These are phyloP conservation scores for Temnothorax unifasciatus DNA, from an alignment of 2,888 invertebrate genomes.

Conservation along the genomic window DNA sequence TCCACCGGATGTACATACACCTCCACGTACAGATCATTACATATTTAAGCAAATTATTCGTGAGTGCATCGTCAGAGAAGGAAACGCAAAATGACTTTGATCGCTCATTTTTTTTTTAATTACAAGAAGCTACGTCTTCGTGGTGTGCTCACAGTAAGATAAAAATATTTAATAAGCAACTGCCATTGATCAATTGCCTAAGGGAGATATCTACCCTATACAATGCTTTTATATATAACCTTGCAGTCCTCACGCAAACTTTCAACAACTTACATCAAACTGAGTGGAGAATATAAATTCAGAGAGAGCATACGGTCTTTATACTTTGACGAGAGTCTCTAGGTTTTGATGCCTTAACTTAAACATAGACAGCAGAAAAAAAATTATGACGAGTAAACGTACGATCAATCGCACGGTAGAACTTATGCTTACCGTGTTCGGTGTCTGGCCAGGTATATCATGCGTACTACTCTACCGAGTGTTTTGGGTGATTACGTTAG, in stretches of 20 bases:
- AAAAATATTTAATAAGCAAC: slow-evolving; percentile 41
- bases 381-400: slow-evolving; percentile 27
- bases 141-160: background rate
- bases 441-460: slow-evolving; percentile 60
- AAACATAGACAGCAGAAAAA: background rate
- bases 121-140: background rate
- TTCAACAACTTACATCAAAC: background rate
- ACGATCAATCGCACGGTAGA: slow-evolving; percentile 58
- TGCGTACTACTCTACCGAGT: slow-evolving; percentile 27
- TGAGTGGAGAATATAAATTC: background rate
- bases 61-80: background rate
- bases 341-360: background rate
- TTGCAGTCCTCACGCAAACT: background rate
- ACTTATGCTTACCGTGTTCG: slow-evolving; percentile 52
- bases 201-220: background rate
- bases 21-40: background rate
- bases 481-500: slow-evolving; percentile 39
- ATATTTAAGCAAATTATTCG: slow-evolving; percentile 1
- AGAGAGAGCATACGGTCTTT: background rate
- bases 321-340: background rate
- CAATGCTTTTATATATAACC: no score
- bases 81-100: background rate
- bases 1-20: background rate
- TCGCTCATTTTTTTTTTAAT: background rate
- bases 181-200: background rate